Conservation (phyloP, 2,888 invertebrate species). For the Phaonia tiefii region DNA sequence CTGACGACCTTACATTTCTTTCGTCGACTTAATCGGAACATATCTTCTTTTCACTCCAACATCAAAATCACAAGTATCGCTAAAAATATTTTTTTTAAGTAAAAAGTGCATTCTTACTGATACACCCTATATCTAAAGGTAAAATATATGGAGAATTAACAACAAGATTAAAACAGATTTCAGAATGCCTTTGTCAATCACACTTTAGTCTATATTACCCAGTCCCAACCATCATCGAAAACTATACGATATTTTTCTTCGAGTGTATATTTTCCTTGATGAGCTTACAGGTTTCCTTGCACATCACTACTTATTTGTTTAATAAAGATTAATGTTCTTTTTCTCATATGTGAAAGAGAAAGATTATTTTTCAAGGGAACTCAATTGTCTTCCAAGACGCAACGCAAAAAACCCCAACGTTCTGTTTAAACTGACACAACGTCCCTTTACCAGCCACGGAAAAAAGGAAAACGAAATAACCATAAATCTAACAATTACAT, state of each 20-base stretch:
- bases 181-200: too few relatives aligned
- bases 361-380: neutral
- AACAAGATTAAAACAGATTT: too few relatives aligned
- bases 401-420: neutral
- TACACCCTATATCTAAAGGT: too few relatives aligned
- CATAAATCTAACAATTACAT: conserved; percentile 13
- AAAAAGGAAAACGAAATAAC: neutral
- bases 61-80: too few relatives aligned
- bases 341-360: neutral
- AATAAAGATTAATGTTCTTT: conserved; percentile 22
- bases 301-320: neutral
- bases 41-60: too few relatives aligned
- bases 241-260: neutral
- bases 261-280: neutral
- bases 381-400: neutral
- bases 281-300: neutral
- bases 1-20: too few relatives aligned
- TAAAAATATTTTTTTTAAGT: too few relatives aligned
- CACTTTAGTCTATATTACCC: too few relatives aligned
- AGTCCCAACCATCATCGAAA: too few relatives aligned
- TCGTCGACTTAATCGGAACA: too few relatives aligned
- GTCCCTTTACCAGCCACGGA: neutral
- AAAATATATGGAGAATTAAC: too few relatives aligned
- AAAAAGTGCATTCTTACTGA: too few relatives aligned
- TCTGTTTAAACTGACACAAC: neutral